phyloP scores from a whole-genome alignment of 2,113 vertebrate species.

The Centropus unirufus region DNA sequence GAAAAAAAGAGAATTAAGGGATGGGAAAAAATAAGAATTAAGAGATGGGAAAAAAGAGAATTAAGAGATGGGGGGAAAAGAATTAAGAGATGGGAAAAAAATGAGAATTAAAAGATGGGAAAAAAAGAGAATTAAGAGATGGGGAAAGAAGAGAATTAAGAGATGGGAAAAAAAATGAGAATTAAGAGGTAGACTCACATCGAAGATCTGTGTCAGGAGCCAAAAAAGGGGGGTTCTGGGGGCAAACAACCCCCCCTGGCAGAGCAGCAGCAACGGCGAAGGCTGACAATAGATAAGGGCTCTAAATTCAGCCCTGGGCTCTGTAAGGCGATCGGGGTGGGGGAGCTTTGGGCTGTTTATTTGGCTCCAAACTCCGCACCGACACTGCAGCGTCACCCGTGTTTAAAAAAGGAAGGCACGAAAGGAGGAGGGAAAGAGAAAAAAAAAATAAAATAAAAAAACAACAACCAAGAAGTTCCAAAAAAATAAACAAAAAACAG shows the following conservation, averaged over 20 bases:
- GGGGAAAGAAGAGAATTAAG: too few species aligned
- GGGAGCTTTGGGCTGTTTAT: not conserved
- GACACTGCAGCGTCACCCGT: not conserved
- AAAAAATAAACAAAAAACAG: too few species aligned
- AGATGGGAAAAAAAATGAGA: not conserved
- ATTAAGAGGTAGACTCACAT: not conserved
- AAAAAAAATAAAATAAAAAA: not conserved
- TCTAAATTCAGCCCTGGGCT: not conserved
- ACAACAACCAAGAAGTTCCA: too few species aligned
- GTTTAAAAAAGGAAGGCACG: not conserved
- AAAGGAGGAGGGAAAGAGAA: not conserved
- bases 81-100: too few species aligned
- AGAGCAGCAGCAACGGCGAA: not conserved
- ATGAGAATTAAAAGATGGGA: not conserved
- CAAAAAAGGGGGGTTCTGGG: not conserved
- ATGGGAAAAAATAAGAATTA: not conserved
- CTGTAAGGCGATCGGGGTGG: not conserved
- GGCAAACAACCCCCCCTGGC: not conserved
- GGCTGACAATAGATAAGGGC: constrained; percentile 18
- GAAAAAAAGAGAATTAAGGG: too few species aligned
- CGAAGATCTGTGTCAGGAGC: not conserved
- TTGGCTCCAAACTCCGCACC: constrained; percentile 35
- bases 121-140: too few species aligned
- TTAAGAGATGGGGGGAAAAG: not conserved
- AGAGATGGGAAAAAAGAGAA: not conserved